Evolutionary conservation across 2,888 invertebrate genomes (phyloP), one percentile per base, ranked within the genome.

Genomic region (Orthonevra nobilis): DNA sequence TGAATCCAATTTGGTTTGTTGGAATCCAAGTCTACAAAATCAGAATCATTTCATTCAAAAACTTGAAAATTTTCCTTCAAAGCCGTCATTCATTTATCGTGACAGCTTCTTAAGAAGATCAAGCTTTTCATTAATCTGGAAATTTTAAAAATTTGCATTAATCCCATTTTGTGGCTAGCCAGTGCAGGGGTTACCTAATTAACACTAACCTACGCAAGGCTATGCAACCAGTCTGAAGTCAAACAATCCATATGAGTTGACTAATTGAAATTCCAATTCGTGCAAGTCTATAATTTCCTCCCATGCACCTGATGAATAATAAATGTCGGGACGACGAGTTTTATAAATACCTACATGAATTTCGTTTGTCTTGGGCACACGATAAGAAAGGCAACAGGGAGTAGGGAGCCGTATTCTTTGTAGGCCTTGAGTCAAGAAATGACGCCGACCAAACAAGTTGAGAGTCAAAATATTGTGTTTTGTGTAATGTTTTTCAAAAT

Each of bases 301-400:
- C 17, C 44, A 32, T 72, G 64, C 52, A 72, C 40, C 54, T 63
- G 63, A 52, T 64, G 60, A 79, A 54, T 60, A 52, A 64, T 46
- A 34, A 44, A 66, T 42, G 23, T 17, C 12, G 15, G 10, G 9
- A 15, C 6, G 17, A 6, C 5, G 5, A 38, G 28, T 66, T 72
- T 61, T 70, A 52, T 54, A 28, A 70, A 70, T 61, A 52, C 34
- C 30, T 46, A 15, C 60, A 52, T 54, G 50, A 30, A 17, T 32
- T 19, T 32, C 28, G 9, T 10, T 15, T 14, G 20, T 30, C 28
- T 30, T 36, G 20, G 15, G 23, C 30, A 17, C n/a, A 19, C 48
- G n/a, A 30, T 28, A 20, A 50, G 6, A 23, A 36, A 28, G 36
- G 34, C n/a, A n/a, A 19, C 6, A n/a, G 9, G 34, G 17, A 17